Percentiles rank a stretch among this genome's conserved stretches.
These are phyloP conservation scores for Recurvirostra avosetta DNA, from an alignment of 2,113 vertebrate genomes.

Conservation along the genomic window DNA sequence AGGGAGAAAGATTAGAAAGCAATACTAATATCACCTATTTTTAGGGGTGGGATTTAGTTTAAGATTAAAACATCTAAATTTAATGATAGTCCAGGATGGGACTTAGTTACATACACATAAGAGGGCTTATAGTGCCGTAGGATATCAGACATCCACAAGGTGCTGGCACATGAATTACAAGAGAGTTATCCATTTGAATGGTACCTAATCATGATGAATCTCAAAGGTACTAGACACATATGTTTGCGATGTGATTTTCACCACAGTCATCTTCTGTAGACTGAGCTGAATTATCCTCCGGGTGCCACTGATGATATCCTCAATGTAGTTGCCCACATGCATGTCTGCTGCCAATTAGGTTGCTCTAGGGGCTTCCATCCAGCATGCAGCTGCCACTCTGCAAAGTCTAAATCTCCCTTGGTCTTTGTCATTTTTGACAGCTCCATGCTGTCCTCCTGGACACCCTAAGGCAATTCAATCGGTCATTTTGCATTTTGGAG, in stretches of 20 bases:
- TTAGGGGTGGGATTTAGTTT: neutral
- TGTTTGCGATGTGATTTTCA: neutral
- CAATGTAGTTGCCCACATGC: neutral
- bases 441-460: neutral
- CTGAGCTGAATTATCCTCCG: neutral
- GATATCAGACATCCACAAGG: neutral
- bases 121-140: neutral
- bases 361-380: neutral
- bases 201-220: neutral
- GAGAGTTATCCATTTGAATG: neutral
- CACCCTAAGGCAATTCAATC: neutral
- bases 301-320: neutral
- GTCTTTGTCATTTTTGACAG: neutral
- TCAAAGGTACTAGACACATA: rapidly evolving
- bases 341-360: rapidly evolving
- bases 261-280: neutral
- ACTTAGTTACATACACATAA: neutral
- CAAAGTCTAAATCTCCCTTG: neutral
- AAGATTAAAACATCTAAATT: neutral
- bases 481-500: neutral
- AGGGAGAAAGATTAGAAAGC: neutral
- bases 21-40: neutral
- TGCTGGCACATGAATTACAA: neutral
- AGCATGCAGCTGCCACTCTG: neutral
- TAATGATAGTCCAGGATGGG: neutral